Conservation (phyloP, 2,888 invertebrate genomes). For the Lumbricus terrestris region DNA sequence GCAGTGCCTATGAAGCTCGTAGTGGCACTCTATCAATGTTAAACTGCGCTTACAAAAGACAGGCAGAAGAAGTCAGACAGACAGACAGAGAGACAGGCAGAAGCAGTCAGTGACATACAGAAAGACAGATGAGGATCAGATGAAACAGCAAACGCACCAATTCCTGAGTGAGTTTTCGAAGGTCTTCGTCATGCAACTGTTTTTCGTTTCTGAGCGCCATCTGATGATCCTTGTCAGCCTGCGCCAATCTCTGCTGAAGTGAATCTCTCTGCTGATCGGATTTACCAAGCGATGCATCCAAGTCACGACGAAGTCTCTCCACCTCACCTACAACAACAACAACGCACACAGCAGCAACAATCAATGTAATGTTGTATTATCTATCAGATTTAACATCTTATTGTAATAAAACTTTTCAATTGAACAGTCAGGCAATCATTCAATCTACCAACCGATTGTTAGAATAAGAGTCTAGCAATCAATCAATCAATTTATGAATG, state of each 20-base stretch:
- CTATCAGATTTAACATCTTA: not conserved
- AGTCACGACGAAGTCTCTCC: conserved; percentile 54
- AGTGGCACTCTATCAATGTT: no score
- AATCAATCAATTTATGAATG: not conserved
- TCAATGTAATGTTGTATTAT: not conserved
- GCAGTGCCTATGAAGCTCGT: no score
- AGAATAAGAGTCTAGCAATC: not conserved
- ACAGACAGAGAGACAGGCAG: no score
- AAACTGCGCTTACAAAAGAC: no score
- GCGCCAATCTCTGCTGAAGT: conserved; percentile 77
- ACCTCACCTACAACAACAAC: conserved; percentile 53
- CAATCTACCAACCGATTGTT: not conserved
- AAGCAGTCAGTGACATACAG: no score
- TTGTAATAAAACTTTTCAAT: not conserved
- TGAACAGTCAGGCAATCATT: not conserved
- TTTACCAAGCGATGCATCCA: conserved; percentile 55
- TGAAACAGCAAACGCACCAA: conserved; percentile 45
- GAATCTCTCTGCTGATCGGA: conserved; percentile 61
- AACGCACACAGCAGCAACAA: no score
- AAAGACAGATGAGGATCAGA: not conserved
- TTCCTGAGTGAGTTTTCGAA: conserved; percentile 56
- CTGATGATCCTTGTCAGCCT: conserved; percentile 64
- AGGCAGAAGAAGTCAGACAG: no score
- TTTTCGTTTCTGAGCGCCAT: conserved; percentile 57
- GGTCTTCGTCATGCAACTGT: conserved; percentile 60